These are phyloP conservation scores for Sula dactylatra DNA, from an alignment of 2,113 vertebrate species.

Conservation along the genomic window DNA sequence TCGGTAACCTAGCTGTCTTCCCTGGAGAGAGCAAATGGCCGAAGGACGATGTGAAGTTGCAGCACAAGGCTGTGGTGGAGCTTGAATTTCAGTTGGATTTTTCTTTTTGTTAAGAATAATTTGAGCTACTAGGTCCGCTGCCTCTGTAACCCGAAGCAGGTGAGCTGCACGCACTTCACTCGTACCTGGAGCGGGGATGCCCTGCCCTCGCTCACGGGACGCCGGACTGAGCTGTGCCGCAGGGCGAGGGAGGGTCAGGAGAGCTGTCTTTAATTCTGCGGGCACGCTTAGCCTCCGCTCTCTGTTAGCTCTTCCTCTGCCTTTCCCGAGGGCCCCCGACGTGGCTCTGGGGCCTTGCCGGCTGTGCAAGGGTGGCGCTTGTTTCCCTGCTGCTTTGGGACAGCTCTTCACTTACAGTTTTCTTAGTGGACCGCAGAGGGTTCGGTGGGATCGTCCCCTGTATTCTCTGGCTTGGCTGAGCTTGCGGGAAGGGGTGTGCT, in stretches of 20 bases:
- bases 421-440: neutral
- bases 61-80: neutral
- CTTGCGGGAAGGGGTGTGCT: neutral
- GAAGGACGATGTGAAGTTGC: neutral
- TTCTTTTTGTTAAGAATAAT: neutral
- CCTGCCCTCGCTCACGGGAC: accelerated
- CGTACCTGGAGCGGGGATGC: neutral
- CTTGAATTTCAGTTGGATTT: neutral
- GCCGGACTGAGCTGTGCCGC: accelerated
- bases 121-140: neutral
- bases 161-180: neutral
- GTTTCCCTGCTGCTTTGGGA: too few relatives aligned
- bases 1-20: constrained; percentile 15
- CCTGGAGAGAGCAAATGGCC: neutral
- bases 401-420: neutral
- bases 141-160: neutral
- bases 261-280: neutral
- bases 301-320: neutral
- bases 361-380: neutral
- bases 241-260: neutral
- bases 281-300: neutral
- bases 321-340: accelerated
- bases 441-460: neutral
- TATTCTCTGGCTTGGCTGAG: neutral
- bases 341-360: neutral